phyloP scores from a whole-genome alignment of 2,888 invertebrate genomes.

The Drosophila helvetica region DNA sequence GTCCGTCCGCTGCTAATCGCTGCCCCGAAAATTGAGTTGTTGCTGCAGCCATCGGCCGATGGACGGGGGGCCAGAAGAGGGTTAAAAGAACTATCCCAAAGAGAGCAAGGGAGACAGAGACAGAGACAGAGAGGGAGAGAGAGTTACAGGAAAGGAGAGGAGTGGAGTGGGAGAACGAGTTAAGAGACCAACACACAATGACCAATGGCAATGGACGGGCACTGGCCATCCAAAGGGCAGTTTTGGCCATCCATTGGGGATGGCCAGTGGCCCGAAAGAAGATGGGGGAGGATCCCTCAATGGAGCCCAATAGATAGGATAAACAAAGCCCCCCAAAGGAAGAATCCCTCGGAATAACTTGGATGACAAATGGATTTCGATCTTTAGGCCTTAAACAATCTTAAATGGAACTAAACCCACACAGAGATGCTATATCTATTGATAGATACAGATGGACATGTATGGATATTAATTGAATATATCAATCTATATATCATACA shows the following conservation, averaged over 20 bases:
- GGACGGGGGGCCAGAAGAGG: background rate
- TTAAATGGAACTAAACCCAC: too few relatives aligned
- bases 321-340: too few relatives aligned
- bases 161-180: background rate
- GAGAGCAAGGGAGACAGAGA: background rate
- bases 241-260: background rate
- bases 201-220: background rate
- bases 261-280: background rate
- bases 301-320: background rate
- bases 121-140: background rate
- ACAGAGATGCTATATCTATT: too few relatives aligned
- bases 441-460: too few relatives aligned
- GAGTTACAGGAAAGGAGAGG: background rate
- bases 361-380: too few relatives aligned
- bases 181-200: background rate
- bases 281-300: background rate
- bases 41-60: conserved; percentile 7
- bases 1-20: conserved; percentile 36
- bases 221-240: background rate
- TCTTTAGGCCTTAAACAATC: too few relatives aligned
- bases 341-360: too few relatives aligned
- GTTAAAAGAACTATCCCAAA: conserved; percentile 1
- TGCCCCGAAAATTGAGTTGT: conserved; percentile 57
- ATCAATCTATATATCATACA: too few relatives aligned
- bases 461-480: too few relatives aligned